These are phyloP conservation scores for Urophycis tenuis DNA, from an alignment of 2,797 vertebrate genomes.

Conservation along the genomic window DNA sequence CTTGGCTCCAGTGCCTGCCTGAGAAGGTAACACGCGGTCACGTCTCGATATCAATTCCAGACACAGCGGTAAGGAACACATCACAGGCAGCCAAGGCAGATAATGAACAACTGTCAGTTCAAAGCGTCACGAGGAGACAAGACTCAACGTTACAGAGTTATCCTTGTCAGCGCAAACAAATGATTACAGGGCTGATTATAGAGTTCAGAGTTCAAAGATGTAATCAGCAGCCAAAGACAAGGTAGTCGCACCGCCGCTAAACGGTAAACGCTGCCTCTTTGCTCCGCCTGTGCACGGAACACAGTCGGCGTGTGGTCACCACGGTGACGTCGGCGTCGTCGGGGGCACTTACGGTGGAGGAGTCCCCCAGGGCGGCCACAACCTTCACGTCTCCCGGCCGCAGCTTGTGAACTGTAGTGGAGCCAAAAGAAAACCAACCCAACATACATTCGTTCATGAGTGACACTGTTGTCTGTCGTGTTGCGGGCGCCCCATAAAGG, in stretches of 20 bases:
- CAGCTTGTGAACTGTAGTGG: conserved; percentile 73
- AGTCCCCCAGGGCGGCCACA: conserved; percentile 76
- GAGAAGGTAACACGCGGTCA: conserved; percentile 24
- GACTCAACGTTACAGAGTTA: conserved; percentile 17
- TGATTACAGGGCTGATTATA: conserved; percentile 22
- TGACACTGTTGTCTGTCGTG: not conserved
- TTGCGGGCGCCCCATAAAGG: conserved; percentile 11
- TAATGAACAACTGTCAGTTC: not conserved
- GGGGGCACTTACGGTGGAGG: conserved; percentile 52
- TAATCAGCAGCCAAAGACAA: not conserved
- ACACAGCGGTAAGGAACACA: not conserved
- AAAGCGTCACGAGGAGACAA: not conserved
- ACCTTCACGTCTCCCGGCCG: conserved; percentile 79
- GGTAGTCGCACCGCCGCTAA: not conserved
- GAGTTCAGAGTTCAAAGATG: conserved; percentile 34
- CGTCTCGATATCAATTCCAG: not conserved
- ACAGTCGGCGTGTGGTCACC: not conserved
- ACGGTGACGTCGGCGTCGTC: not conserved
- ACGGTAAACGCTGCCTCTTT: not conserved
- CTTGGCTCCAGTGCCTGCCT: conserved; percentile 75
- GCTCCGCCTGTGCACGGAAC: not conserved
- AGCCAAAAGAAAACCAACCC: conserved; percentile 10
- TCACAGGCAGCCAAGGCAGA: not conserved
- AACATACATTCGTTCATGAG: not conserved
- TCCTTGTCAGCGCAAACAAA: conserved; percentile 16